These are phyloP conservation scores for Montipora foliosa DNA, from an alignment of 64 coral and sea anemone genomes.

Conservation along the genomic window DNA sequence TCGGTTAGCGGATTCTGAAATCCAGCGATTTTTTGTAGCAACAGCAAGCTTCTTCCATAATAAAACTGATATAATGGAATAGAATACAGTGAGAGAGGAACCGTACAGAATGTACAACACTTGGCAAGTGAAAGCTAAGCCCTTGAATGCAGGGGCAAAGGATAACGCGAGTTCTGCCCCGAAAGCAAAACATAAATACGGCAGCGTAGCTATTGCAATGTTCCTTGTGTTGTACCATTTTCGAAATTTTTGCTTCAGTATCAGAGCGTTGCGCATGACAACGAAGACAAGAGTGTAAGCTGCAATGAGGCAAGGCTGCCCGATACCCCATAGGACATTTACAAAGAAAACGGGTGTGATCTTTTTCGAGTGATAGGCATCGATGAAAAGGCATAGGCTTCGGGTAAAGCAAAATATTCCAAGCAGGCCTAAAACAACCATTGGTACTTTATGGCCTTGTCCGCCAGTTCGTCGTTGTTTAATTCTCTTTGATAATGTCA, in stretches of 20 bases:
- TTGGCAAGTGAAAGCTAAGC: constrained; percentile 62
- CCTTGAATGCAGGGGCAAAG: constrained; percentile 31
- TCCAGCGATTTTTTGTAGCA: not conserved
- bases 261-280: constrained; percentile 66
- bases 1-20: not conserved
- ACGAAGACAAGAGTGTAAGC: constrained; percentile 73
- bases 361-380: constrained; percentile 60
- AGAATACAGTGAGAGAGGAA: constrained; percentile 45
- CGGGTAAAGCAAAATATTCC: constrained; percentile 18
- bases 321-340: constrained; percentile 67
- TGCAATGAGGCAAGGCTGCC: constrained; percentile 71
- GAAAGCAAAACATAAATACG: constrained; percentile 65
- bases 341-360: not conserved
- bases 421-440: constrained; percentile 45
- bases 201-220: constrained; percentile 55
- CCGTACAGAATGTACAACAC: constrained; percentile 37
- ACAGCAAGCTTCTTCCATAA: constrained; percentile 40
- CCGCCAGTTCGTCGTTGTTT: no score
- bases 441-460: constrained; percentile 46
- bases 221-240: constrained; percentile 69
- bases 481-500: not conserved
- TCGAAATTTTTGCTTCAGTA: constrained; percentile 58
- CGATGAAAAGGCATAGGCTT: constrained; percentile 51
- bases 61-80: constrained; percentile 24
- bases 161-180: constrained; percentile 47